A percentile compares a stretch with the other conserved stretches of the same genome.
phyloP scores from a whole-genome alignment of 2,888 invertebrate genomes.

The Chaetogeoica ovagalla region DNA sequence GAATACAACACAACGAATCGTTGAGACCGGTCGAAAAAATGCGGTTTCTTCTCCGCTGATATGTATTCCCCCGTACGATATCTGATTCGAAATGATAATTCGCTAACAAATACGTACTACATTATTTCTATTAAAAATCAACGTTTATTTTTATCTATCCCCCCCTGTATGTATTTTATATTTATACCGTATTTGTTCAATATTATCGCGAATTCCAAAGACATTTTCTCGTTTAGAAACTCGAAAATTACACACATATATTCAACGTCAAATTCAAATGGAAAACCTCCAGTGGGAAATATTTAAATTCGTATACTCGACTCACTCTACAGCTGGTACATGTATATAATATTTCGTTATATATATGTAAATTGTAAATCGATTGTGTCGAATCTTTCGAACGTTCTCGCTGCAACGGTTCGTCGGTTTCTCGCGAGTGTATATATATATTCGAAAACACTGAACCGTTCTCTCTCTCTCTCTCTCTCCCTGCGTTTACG shows the following conservation, averaged over 20 bases:
- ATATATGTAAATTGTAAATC: slow-evolving; percentile 31
- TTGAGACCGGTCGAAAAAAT: too few species aligned
- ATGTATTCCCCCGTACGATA: too few species aligned
- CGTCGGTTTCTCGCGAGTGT: slow-evolving; percentile 25
- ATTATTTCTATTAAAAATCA: too few species aligned
- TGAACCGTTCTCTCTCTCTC: slow-evolving; percentile 1
- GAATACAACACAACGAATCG: too few species aligned
- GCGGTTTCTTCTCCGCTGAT: too few species aligned
- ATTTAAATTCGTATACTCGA: slow-evolving; percentile 31
- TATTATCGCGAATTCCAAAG: background rate
- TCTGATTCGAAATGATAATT: too few species aligned
- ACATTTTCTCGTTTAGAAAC: slow-evolving; percentile 22
- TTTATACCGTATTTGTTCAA: background rate
- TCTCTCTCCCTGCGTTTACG: too few species aligned
- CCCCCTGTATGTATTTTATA: too few species aligned
- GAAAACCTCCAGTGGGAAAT: slow-evolving; percentile 22
- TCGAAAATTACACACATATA: background rate
- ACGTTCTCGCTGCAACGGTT: slow-evolving; percentile 27
- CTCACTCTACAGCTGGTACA: background rate
- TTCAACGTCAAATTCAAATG: background rate
- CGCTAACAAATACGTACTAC: too few species aligned
- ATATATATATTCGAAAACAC: slow-evolving; percentile 16
- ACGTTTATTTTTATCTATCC: background rate
- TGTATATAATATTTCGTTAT: background rate
- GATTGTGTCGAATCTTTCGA: slow-evolving; percentile 28